phyloP scores from a whole-genome alignment of 2,888 invertebrate species.

The Clostera curtula region DNA sequence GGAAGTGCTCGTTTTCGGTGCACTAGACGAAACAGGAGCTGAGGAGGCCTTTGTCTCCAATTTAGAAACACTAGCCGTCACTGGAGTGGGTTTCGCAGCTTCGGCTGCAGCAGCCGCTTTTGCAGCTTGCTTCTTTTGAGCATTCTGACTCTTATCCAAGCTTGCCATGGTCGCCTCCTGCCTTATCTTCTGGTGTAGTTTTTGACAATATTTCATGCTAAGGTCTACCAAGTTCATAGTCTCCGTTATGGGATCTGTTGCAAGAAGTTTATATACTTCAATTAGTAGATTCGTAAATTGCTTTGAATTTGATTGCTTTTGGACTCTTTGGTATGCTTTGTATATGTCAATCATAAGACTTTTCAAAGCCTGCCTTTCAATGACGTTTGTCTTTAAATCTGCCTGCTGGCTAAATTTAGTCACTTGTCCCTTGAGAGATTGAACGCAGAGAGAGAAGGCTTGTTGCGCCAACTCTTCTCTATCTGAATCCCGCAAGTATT shows the following conservation, averaged over 20 bases:
- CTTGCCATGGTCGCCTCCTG: constrained; percentile 62
- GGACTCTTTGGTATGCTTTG: constrained; percentile 80
- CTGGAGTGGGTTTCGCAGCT: constrained; percentile 22
- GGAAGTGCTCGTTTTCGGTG: constrained; percentile 19
- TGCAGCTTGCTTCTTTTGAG: constrained; percentile 49
- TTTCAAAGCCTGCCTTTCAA: constrained; percentile 65
- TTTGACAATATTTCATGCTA: constrained; percentile 82
- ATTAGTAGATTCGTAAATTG: constrained; percentile 78
- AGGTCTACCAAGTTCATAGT: constrained; percentile 78
- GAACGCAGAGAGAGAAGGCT: constrained; percentile 83
- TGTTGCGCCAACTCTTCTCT: constrained; percentile 86
- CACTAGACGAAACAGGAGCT: too few species aligned
- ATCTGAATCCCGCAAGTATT: constrained; percentile 89
- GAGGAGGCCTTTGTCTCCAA: constrained; percentile 31
- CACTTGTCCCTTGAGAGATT: constrained; percentile 79
- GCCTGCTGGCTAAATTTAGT: constrained; percentile 68
- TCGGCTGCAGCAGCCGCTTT: constrained; percentile 37
- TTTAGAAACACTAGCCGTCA: constrained; percentile 25
- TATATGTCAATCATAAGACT: constrained; percentile 76
- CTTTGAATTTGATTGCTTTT: constrained; percentile 76
- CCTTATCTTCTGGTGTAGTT: constrained; percentile 74
- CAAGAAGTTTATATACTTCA: constrained; percentile 81
- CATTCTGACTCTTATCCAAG: constrained; percentile 48
- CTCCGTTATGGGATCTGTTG: constrained; percentile 76
- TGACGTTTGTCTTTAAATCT: constrained; percentile 57